Conservation (phyloP, 2,113 vertebrate species). For the Gasterosteus aculeatus region DNA sequence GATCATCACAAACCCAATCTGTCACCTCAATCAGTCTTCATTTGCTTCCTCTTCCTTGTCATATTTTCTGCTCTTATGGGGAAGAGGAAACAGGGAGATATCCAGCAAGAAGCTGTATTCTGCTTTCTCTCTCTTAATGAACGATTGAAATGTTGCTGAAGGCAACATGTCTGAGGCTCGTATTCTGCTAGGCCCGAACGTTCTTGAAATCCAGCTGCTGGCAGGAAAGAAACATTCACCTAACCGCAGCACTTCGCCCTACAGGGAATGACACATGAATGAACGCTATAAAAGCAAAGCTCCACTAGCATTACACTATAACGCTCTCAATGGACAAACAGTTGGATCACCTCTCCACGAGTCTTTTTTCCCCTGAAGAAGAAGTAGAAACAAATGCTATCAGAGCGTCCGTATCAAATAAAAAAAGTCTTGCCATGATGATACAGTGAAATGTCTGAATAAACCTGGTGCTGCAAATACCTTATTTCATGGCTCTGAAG, state of each 20-base stretch:
- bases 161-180: constrained; percentile 18
- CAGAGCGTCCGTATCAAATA: constrained; percentile 21
- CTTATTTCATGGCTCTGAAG: constrained; percentile 39
- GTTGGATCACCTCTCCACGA: constrained; percentile 3
- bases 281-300: constrained; percentile 15
- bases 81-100: constrained; percentile 30
- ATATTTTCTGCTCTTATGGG: constrained; percentile 33
- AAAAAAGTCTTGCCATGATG: constrained; percentile 36
- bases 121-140: constrained; percentile 13
- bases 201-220: constrained; percentile 20
- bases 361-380: constrained; percentile 13
- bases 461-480: constrained; percentile 30
- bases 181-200: constrained; percentile 20
- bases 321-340: constrained; percentile 24
- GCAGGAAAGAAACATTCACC: constrained; percentile 16
- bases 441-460: constrained; percentile 37
- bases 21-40: constrained; percentile 71
- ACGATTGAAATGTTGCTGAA: constrained; percentile 11
- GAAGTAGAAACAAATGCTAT: constrained; percentile 5
- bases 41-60: constrained; percentile 57
- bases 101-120: constrained; percentile 40
- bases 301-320: constrained; percentile 2
- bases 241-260: constrained; percentile 13
- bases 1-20: constrained; percentile 54
- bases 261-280: constrained; percentile 24